Base-by-base conservation (phyloP, 2,113 vertebrate genomes). In the Equus przewalskii region DNA sequence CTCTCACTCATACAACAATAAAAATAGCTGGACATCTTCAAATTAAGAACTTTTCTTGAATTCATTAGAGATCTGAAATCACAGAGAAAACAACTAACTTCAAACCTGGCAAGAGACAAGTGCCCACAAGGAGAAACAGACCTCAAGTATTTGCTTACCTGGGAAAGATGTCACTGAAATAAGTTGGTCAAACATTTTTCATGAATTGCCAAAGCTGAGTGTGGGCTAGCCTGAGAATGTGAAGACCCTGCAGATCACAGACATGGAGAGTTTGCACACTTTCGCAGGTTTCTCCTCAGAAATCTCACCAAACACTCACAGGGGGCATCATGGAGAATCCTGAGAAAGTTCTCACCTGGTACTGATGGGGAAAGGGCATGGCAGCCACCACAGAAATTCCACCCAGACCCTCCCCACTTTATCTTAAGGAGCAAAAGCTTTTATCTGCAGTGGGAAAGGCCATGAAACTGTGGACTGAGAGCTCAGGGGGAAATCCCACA, bases 181-280 rank as follows among this genome's bases (percentile, higher is more conserved):
- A n/a, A 13, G 33, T 21, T 33, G 14, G 7, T 19, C 9, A 33
- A 30, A 33, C 51, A 54, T 81, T 70, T 14, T 49, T 64, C 30
- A 58, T 21, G 9, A 79, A 10, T 13, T 83, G 44, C 51, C 44
- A 12, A 21, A 51, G 49, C 5, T 21, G 46, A 49, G 18, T 18
- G 1, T 51, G 72, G 24, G 5, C 79, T 49, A 9, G 14, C 6
- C 58, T 3, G 28, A 28, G 44, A 64, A 2, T 1, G 21, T 33
- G 58, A 54, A 30, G 24, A 26, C 21, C 3, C 19, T 15, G 3
- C 28, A 28, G 30, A 24, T 41, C 19, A 13, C 2, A 26, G 62
- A 60, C 9, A 1, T 3, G 0, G 33, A 22, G 5, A 22, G 5
- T 1, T n/a, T 54, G 3, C 14, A 0, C 11, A 28, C 3, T 6